These are phyloP conservation scores for Leptatherina wallacei DNA, from an alignment of 2,797 vertebrate genomes.

Conservation along the genomic window DNA sequence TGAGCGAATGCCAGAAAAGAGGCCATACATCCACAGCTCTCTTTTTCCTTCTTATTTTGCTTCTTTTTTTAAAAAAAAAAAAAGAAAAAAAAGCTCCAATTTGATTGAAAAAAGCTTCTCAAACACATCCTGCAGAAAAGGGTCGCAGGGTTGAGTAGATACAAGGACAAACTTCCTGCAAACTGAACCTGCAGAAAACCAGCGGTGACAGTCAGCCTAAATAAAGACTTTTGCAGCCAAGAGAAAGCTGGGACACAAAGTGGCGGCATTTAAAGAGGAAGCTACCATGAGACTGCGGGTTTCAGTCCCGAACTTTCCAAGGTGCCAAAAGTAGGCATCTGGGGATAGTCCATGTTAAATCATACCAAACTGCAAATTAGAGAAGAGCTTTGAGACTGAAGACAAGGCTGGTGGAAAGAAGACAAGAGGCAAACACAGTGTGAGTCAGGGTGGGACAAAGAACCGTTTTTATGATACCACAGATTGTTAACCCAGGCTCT, in stretches of 20 bases:
- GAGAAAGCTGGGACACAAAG: constrained; percentile 5
- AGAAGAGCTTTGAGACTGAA: constrained; percentile 4
- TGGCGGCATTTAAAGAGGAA: neutral
- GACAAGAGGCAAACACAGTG: constrained; percentile 23
- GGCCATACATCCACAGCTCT: constrained; percentile 4
- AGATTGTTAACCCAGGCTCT: constrained; percentile 61
- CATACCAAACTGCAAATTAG: constrained; percentile 49
- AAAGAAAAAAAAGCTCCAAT: neutral
- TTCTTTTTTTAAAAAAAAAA: neutral
- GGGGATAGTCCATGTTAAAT: constrained; percentile 49
- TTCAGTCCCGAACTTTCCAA: constrained; percentile 22
- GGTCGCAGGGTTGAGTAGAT: constrained; percentile 66
- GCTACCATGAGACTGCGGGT: constrained; percentile 5
- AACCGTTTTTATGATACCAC: constrained; percentile 58
- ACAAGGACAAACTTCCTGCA: constrained; percentile 52
- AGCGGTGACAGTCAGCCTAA: constrained; percentile 63
- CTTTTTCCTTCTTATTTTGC: neutral
- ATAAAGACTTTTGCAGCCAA: constrained; percentile 48
- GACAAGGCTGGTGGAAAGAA: constrained; percentile 26
- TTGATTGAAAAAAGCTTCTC: constrained; percentile 10
- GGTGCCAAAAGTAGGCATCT: constrained; percentile 43
- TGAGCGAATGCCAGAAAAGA: constrained; percentile 40
- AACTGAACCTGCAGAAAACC: constrained; percentile 62
- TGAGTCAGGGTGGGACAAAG: constrained; percentile 62
- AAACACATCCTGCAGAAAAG: constrained; percentile 28